Percentiles rank a stretch among this genome's conserved stretches.
These are phyloP conservation scores for Himalopsyche anomala DNA, from an alignment of 2,888 invertebrate genomes.

Conservation along the genomic window DNA sequence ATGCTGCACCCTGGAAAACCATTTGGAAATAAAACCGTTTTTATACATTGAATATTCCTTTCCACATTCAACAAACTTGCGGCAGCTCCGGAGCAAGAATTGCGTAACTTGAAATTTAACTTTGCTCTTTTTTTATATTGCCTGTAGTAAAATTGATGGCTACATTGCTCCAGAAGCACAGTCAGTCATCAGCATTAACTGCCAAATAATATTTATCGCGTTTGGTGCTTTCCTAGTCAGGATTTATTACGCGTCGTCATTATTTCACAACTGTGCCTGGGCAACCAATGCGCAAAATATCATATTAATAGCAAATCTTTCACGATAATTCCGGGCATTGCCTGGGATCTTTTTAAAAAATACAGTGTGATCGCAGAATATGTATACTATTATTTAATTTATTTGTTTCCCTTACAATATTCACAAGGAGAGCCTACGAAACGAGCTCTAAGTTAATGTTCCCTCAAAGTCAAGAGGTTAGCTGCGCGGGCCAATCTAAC, in stretches of 20 bases:
- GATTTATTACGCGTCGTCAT: neutral
- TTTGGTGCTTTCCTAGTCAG: neutral
- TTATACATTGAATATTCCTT: neutral
- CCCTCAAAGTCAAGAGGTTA: too few relatives aligned
- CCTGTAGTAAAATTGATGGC: neutral
- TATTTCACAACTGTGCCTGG: neutral
- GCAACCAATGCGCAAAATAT: neutral
- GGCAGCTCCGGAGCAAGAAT: neutral
- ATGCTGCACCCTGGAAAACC: too few relatives aligned
- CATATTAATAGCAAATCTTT: slow-evolving; percentile 20
- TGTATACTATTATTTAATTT: too few relatives aligned
- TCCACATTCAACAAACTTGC: neutral
- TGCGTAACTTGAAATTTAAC: neutral
- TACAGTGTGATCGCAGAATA: neutral
- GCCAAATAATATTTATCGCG: slow-evolving; percentile 14
- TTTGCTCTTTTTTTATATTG: neutral
- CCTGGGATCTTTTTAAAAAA: neutral
- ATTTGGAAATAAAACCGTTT: too few relatives aligned
- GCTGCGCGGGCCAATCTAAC: too few relatives aligned
- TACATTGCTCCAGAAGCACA: neutral
- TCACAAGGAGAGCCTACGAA: too few relatives aligned
- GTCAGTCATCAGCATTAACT: slow-evolving; percentile 3
- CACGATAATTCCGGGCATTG: neutral
- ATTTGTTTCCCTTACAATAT: too few relatives aligned
- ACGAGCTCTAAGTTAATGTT: too few relatives aligned